Evolutionary conservation across 2,113 vertebrate genomes (phyloP).

Genomic region (Lasiurus borealis): DNA sequence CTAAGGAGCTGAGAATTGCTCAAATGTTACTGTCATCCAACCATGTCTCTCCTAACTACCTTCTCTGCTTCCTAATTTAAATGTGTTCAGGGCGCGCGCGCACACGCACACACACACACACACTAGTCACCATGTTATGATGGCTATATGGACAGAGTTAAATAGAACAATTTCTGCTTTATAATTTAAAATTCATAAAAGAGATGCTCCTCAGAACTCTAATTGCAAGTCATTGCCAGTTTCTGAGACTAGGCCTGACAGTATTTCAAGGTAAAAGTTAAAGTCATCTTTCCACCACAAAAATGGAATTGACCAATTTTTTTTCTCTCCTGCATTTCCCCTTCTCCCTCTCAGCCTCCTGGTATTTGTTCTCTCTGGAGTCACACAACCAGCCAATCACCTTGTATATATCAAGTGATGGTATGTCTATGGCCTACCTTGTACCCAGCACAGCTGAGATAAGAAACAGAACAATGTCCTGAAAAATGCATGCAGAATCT

Average conservation of each 20-base stretch:
- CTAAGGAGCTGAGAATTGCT: neutral
- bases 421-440: neutral
- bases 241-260: neutral
- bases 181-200: neutral
- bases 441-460: neutral
- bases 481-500: neutral
- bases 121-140: neutral
- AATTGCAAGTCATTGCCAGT: neutral
- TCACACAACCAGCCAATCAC: neutral
- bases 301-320: neutral
- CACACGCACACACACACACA: neutral
- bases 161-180: neutral
- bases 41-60: neutral
- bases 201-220: neutral
- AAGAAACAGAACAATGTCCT: neutral
- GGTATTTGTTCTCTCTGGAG: neutral
- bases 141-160: neutral
- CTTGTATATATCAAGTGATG: neutral
- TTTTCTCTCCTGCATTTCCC: constrained; percentile 4
- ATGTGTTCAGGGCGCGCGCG: neutral
- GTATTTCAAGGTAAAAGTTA: constrained; percentile 37
- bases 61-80: constrained; percentile 20
- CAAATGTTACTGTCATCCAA: neutral
- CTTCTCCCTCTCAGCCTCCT: neutral
- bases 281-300: neutral